phyloP scores from a whole-genome alignment of 2,113 vertebrate species.

The Podarcis muralis region DNA sequence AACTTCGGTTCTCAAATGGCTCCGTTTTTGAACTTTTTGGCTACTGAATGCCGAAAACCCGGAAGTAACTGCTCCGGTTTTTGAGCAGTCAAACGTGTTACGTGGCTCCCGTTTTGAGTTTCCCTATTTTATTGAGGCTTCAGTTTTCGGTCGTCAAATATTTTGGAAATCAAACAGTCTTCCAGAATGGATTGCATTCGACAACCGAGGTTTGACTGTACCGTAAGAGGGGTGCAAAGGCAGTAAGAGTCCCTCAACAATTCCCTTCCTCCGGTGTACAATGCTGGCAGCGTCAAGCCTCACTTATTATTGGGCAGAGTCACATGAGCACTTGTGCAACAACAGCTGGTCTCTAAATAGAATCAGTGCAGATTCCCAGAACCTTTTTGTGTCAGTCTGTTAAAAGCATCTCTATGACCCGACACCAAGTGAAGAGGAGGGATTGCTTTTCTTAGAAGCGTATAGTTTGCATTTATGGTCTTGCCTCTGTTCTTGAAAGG shows the following conservation, averaged over 20 bases:
- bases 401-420: not conserved
- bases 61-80: too few species aligned
- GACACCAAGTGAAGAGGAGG: not conserved
- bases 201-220: too few species aligned
- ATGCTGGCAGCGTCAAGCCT: not conserved
- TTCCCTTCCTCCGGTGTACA: not conserved
- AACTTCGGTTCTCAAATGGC: too few species aligned
- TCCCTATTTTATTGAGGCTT: too few species aligned
- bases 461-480: not conserved
- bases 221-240: too few species aligned
- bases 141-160: too few species aligned
- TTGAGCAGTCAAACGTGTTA: too few species aligned
- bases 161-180: too few species aligned
- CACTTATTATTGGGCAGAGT: not conserved
- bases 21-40: too few species aligned
- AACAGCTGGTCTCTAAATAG: conserved; percentile 3
- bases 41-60: too few species aligned
- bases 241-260: not conserved
- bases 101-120: too few species aligned
- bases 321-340: not conserved
- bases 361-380: not conserved
- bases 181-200: too few species aligned
- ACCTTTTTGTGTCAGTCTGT: not conserved
- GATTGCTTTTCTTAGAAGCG: not conserved
- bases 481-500: not conserved